Conservation (phyloP, 2,888 invertebrate genomes). For the Xestia xanthographa region DNA sequence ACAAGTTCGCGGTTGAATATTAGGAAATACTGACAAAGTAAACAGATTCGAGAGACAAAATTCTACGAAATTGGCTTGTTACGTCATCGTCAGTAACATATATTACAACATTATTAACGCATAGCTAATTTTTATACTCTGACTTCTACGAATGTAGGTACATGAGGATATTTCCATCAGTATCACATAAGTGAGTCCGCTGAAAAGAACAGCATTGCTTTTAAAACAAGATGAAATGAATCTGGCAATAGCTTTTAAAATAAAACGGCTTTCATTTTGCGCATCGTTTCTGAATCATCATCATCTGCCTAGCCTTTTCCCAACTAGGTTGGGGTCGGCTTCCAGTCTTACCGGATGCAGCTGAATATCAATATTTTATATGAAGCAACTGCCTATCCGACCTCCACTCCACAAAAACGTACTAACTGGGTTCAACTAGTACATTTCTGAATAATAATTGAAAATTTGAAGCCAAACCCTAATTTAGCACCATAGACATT, state of each 20-base stretch:
- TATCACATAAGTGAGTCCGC: not conserved
- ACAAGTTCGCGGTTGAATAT: not conserved
- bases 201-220: not conserved
- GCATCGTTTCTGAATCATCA: not conserved
- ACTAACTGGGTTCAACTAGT: too few relatives aligned
- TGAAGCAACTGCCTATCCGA: too few relatives aligned
- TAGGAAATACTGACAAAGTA: not conserved
- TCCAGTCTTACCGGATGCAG: too few relatives aligned
- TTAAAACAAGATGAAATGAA: not conserved
- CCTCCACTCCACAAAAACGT: too few relatives aligned
- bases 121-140: not conserved
- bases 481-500: too few relatives aligned
- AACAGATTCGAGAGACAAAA: not conserved
- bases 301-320: too few relatives aligned
- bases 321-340: too few relatives aligned
- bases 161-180: not conserved
- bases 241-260: not conserved
- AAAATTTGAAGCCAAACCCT: not conserved
- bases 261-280: not conserved
- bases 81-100: slow-evolving; percentile 1
- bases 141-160: slow-evolving; percentile 1
- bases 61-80: slow-evolving; percentile 1
- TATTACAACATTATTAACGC: not conserved
- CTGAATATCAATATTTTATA: too few relatives aligned
- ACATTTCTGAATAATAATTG: not conserved